Conservation (phyloP, 2,888 invertebrate species). For the Chorisops tibialis region DNA sequence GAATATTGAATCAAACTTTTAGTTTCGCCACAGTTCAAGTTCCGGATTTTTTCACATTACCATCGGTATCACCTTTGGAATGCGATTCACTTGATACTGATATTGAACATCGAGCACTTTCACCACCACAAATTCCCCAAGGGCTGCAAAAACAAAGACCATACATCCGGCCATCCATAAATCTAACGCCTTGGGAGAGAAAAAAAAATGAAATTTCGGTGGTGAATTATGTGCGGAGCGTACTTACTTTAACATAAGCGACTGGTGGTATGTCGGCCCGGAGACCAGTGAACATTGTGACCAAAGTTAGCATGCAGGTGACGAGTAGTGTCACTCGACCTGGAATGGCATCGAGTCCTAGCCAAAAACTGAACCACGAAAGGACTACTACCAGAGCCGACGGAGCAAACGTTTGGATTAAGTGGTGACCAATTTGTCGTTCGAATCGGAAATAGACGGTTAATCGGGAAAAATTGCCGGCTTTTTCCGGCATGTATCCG, state of each 20-base stretch:
- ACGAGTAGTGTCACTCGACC: constrained; percentile 77
- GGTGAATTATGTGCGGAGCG: not conserved
- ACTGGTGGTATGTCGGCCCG: constrained; percentile 81
- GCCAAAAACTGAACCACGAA: constrained; percentile 86
- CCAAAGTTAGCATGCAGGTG: constrained; percentile 79
- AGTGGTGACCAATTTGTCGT: constrained; percentile 78
- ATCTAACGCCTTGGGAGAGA: constrained; percentile 64
- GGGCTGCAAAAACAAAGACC: constrained; percentile 79
- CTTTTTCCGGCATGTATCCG: constrained; percentile 73
- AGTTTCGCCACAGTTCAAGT: not conserved
- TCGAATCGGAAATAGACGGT: constrained; percentile 78
- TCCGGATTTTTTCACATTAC: constrained; percentile 39
- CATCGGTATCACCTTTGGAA: constrained; percentile 52
- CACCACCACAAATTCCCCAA: constrained; percentile 79
- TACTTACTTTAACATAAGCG: constrained; percentile 75
- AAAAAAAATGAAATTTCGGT: not conserved
- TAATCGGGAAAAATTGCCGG: constrained; percentile 77
- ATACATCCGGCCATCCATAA: constrained; percentile 88
- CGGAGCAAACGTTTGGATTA: constrained; percentile 82
- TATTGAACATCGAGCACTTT: constrained; percentile 76
- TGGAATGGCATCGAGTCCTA: constrained; percentile 79
- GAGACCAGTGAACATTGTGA: constrained; percentile 81
- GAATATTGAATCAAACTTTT: constrained; percentile 27
- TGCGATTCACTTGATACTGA: constrained; percentile 60
- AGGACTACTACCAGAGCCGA: constrained; percentile 78